Evolutionary conservation across 92 coral and sea anemone species (phyloP), one percentile per base, ranked within the genome.

Genomic region (Palythoa grandiflora): DNA sequence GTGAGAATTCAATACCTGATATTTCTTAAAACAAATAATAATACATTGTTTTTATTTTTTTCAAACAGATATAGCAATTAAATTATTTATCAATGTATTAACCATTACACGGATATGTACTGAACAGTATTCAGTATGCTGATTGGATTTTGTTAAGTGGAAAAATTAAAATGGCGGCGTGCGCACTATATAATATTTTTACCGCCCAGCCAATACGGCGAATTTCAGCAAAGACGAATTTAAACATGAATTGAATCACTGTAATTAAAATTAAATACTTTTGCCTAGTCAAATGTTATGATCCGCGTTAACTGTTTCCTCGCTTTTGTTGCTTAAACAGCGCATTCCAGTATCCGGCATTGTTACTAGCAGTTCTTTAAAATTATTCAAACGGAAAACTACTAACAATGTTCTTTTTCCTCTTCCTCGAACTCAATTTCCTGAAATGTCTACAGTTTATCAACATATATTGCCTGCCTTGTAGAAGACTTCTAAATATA

Each of bases 171-270:
- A 59, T 79, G 52, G 20, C 55, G 16, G 57, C 13, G 44, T 20
- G 3, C 13, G 52, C 63, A 38, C 48, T 79, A 16, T 28, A 6
- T 40, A 17, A 65, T 81, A 20, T 63, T n/a, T 81, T 47, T 66
- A 20, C 86, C 86, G 86, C 75, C 39, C 40, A 35, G 17, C 44
- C 75, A 81, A 81, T 80, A 80, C 74, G 7, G 47, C 1, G 47
- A 39, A 39, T 20, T 14, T 66, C 40, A 65, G 14, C 17, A 40
- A 55, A 80, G 60, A 39, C 40, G 74, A 28, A 65, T 40, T 63
- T 38, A 65, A 48, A 59, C 61, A 38, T 17, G 13, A 10, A 47
- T 9, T 28, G 21, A 52, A 59, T 77, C 44, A 35, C 40, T 77
- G 38, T 77, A 1, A 55, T 77, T 36, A 77, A 77, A 36, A 28